These are phyloP conservation scores for Pollachius pollachius DNA, from an alignment of 2,113 vertebrate genomes.

Conservation along the genomic window DNA sequence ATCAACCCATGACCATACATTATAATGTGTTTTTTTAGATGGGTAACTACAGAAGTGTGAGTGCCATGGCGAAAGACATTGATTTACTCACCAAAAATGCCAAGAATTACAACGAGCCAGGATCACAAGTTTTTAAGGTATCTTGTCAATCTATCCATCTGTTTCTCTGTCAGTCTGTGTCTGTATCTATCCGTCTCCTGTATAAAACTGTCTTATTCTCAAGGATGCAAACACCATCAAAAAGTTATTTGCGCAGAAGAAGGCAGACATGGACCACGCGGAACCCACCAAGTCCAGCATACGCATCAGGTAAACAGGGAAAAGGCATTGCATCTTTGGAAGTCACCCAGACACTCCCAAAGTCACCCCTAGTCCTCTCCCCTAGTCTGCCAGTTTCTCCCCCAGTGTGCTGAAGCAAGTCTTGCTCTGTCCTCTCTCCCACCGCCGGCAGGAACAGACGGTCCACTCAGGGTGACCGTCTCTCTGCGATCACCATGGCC, in stretches of 20 bases:
- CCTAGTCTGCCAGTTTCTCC: no score
- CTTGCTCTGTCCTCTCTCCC: no score
- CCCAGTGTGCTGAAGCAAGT: no score
- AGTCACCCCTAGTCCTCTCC: not conserved
- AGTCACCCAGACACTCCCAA: no score
- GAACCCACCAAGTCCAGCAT: constrained; percentile 94
- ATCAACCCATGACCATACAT: not conserved
- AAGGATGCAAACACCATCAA: constrained; percentile 98
- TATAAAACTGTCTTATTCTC: constrained; percentile 15
- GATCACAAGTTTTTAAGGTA: constrained; percentile 98
- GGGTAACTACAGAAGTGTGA: constrained; percentile 88
- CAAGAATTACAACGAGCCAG: constrained; percentile 97
- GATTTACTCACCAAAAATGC: constrained; percentile 96
- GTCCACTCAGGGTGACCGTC: constrained; percentile 89
- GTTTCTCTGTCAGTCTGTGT: no score
- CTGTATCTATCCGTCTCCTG: no score
- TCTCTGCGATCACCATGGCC: constrained; percentile 97
- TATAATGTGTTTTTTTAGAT: constrained; percentile 68
- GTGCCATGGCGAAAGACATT: constrained; percentile 94
- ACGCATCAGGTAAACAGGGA: constrained; percentile 82
- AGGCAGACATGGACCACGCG: constrained; percentile 91
- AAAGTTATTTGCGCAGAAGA: constrained; percentile 96
- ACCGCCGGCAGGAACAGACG: constrained; percentile 83
- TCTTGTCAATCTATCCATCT: constrained; percentile 20
- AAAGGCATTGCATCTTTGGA: no score